phyloP scores from a whole-genome alignment of 2,888 invertebrate genomes.

The Apodemia hepburni region DNA sequence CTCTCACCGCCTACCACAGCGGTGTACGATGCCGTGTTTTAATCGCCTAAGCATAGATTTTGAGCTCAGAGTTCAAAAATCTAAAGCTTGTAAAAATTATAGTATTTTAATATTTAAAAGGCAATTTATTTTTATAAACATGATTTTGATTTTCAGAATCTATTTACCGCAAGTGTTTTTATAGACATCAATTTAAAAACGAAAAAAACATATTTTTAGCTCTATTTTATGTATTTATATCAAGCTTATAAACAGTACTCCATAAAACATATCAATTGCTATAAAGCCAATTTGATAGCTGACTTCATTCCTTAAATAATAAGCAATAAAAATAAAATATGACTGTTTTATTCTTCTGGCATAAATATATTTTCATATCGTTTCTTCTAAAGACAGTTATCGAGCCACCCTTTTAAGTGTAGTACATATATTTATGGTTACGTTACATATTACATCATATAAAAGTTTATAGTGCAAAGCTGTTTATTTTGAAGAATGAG shows the following conservation, averaged over 20 bases:
- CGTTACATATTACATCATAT: background rate
- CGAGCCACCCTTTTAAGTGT: conserved; percentile 15
- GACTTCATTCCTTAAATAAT: background rate
- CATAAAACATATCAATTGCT: conserved; percentile 10
- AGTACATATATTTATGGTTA: conserved; percentile 10
- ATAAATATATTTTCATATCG: conserved; percentile 12
- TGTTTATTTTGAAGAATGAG: background rate
- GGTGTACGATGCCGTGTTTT: no score
- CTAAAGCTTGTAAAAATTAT: no score
- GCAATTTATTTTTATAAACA: no score
- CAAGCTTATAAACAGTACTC: background rate
- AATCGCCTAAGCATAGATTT: no score
- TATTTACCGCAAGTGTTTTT: no score
- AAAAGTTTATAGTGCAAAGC: conserved; percentile 1
- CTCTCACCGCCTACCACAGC: no score
- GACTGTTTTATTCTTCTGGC: background rate
- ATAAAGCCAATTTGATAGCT: background rate
- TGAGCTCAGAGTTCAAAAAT: no score
- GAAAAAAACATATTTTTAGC: no score
- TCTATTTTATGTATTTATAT: background rate
- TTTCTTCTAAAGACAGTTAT: conserved; percentile 10
- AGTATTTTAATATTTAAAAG: no score
- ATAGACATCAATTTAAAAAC: no score
- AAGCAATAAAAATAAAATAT: conserved; percentile 16
- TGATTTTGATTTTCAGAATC: no score